phyloP scores from a whole-genome alignment of 2,113 vertebrate genomes.

The Columba janthina region DNA sequence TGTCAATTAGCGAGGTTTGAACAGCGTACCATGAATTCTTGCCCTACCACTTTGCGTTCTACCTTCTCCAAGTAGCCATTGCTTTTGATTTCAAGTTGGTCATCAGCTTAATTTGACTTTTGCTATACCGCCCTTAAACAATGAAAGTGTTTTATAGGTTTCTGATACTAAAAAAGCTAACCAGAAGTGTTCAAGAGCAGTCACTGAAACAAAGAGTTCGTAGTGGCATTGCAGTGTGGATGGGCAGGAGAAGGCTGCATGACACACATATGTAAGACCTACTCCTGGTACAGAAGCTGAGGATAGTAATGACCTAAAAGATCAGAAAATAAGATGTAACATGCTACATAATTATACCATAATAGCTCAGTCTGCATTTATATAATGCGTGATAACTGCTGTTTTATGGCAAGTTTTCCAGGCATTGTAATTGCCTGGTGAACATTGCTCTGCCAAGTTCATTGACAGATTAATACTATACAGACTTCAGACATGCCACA shows the following conservation, averaged over 20 bases:
- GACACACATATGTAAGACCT: no score
- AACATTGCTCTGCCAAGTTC: not conserved
- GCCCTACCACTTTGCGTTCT: not conserved
- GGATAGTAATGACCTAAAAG: not conserved
- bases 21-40: not conserved
- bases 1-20: not conserved
- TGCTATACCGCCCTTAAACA: constrained; percentile 3
- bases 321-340: not conserved
- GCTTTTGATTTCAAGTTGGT: constrained; percentile 14
- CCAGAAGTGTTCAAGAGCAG: not conserved
- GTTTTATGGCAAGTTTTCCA: not conserved
- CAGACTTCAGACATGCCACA: not conserved
- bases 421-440: not conserved
- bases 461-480: not conserved
- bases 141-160: not conserved
- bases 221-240: no score
- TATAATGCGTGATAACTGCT: not conserved
- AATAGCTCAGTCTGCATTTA: not conserved
- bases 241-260: no score
- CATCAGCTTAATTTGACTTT: not conserved
- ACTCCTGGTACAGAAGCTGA: not conserved
- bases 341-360: not conserved
- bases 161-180: not conserved
- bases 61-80: not conserved
- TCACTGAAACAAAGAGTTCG: not conserved